phyloP scores from a whole-genome alignment of 2,797 vertebrate species.

The Silurus lanzhouensis region DNA sequence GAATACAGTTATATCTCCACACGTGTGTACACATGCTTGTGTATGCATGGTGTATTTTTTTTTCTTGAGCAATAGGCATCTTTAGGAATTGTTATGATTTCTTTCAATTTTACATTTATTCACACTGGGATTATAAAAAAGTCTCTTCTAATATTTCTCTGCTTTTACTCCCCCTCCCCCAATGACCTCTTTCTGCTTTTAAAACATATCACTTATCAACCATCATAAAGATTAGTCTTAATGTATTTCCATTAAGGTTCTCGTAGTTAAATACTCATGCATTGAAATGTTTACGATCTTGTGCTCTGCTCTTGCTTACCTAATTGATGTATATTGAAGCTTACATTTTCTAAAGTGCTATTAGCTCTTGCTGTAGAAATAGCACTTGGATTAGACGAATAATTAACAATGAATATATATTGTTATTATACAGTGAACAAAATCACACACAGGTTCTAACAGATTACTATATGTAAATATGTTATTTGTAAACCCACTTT shows the following conservation, averaged over 20 bases:
- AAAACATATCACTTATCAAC: not conserved
- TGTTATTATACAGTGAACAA: not conserved
- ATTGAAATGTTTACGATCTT: not conserved
- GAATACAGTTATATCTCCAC: not conserved
- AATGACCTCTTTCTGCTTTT: not conserved
- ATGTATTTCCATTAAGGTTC: not conserved
- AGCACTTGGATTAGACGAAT: not conserved
- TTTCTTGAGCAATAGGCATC: not conserved
- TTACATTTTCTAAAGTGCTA: not conserved
- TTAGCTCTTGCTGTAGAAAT: not conserved
- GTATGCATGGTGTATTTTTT: not conserved
- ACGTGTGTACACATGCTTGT: not conserved
- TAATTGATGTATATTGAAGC: not conserved
- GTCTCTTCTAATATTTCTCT: not conserved
- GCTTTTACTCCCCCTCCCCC: not conserved
- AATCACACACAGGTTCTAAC: not conserved
- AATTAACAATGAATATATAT: not conserved
- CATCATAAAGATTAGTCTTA: not conserved
- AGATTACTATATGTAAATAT: not conserved
- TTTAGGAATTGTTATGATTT: not conserved
- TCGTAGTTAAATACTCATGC: not conserved
- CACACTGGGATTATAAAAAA: not conserved
- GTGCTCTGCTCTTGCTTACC: not conserved
- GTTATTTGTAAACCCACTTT: not conserved
- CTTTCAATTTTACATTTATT: not conserved